phyloP scores from a whole-genome alignment of 2,113 vertebrate genomes.

The Coracopsis vasa region DNA sequence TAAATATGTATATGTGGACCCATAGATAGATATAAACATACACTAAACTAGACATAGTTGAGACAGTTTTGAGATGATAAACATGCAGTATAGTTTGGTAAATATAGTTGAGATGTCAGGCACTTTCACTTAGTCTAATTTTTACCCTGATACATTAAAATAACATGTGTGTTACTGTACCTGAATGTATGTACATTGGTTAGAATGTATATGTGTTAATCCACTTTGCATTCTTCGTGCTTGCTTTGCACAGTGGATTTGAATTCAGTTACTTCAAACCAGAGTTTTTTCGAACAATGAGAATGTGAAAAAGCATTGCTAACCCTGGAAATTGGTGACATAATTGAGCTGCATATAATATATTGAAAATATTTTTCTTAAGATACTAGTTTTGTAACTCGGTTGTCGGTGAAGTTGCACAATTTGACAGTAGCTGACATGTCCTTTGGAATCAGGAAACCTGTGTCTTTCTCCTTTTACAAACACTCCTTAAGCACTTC shows the following conservation, averaged over 20 bases:
- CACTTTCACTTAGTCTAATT: background rate
- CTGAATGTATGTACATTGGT: background rate
- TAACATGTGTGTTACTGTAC: background rate
- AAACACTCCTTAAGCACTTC: background rate
- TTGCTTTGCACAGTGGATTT: constrained; percentile 33
- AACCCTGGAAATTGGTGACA: background rate
- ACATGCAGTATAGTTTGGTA: background rate
- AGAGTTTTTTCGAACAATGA: background rate
- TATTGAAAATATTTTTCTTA: background rate
- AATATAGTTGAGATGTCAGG: background rate
- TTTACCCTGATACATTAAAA: background rate
- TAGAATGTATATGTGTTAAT: background rate
- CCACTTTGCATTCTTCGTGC: background rate
- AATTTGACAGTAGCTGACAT: background rate
- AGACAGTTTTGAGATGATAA: background rate
- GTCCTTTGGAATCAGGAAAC: background rate
- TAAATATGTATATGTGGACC: background rate
- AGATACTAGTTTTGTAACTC: background rate
- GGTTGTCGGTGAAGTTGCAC: background rate
- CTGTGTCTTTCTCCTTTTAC: background rate
- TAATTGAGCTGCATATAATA: background rate
- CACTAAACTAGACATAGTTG: background rate
- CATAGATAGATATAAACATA: background rate
- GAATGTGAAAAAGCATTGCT: background rate
- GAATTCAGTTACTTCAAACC: background rate